These are phyloP conservation scores for Dynastes grantii DNA, from an alignment of 2,888 invertebrate species.

Conservation along the genomic window DNA sequence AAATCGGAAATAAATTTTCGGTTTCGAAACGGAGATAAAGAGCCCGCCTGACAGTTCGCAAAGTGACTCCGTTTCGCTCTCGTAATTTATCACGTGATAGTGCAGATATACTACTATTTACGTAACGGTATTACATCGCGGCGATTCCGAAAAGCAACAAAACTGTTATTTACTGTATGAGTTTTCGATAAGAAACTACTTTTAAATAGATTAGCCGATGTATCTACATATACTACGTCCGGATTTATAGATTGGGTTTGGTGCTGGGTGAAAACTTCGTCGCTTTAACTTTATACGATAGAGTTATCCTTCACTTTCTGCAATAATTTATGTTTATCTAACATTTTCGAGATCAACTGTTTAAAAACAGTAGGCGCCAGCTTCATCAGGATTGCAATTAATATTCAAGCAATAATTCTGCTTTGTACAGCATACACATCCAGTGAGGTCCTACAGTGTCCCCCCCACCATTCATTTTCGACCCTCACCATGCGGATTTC, in stretches of 20 bases:
- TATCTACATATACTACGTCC: no score
- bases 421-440: no score
- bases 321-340: no score
- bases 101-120: constrained; percentile 2
- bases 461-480: no score
- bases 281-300: neutral
- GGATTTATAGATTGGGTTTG: no score
- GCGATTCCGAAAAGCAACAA: neutral
- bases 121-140: neutral
- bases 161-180: constrained; percentile 6
- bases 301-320: neutral
- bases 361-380: no score
- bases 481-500: no score
- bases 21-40: constrained; percentile 12
- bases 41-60: constrained; percentile 4
- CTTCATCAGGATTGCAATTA: no score
- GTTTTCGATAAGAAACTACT: constrained; percentile 3
- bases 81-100: constrained; percentile 44
- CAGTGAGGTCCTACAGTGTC: no score
- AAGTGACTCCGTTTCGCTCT: constrained; percentile 12
- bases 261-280: neutral
- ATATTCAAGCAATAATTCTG: no score
- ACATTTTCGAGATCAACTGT: no score
- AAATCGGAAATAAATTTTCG: constrained; percentile 37
- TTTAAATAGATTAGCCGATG: neutral